phyloP scores from a whole-genome alignment of 2,888 invertebrate species.

The Pseudococcus viburni region DNA sequence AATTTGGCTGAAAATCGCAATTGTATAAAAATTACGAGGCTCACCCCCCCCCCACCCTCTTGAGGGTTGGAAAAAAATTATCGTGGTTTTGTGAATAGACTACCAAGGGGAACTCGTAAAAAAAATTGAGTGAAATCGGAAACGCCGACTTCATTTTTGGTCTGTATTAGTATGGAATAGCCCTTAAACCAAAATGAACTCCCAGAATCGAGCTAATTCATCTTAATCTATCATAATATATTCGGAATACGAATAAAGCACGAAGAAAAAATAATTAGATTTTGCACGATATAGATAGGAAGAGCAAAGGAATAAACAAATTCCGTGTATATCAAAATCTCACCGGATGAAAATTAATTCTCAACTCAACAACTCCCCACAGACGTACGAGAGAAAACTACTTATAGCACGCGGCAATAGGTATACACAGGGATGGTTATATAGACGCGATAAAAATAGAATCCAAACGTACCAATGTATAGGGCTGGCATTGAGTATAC shows the following conservation, averaged over 20 bases:
- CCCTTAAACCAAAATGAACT: neutral
- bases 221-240: neutral
- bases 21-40: too few species aligned
- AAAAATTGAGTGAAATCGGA: too few species aligned
- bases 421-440: neutral
- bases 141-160: too few species aligned
- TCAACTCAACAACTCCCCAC: conserved; percentile 5
- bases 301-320: conserved; percentile 5
- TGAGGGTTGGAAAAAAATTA: too few species aligned
- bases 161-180: too few species aligned
- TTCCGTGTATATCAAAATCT: neutral
- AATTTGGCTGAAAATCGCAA: too few species aligned
- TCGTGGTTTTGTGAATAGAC: too few species aligned
- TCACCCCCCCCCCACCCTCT: too few species aligned
- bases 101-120: too few species aligned
- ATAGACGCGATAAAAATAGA: conserved; percentile 17
- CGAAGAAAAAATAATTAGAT: neutral
- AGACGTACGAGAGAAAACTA: conserved; percentile 17
- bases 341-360: conserved; percentile 12
- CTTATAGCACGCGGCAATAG: neutral
- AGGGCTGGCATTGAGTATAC: neutral
- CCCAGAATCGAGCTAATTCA: neutral
- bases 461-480: neutral
- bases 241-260: neutral
- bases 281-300: neutral